Conservation (phyloP, 92 coral and sea anemone genomes). For the Parazoanthus darwini region DNA sequence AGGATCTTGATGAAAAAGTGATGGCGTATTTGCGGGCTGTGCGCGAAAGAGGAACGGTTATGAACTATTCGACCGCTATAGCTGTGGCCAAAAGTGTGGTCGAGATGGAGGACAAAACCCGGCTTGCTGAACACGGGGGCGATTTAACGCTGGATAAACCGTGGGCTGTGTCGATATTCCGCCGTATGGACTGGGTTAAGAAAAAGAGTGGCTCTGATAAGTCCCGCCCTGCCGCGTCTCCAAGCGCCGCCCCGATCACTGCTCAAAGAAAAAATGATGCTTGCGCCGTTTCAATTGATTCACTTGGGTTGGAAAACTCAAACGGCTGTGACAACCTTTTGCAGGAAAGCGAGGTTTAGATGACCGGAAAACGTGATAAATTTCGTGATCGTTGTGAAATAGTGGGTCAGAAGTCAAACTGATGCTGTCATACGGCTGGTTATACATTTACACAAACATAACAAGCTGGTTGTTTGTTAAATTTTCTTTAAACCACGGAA, state of each 20-base stretch:
- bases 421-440: too few relatives aligned
- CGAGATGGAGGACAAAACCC: slow-evolving; percentile 37
- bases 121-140: slow-evolving; percentile 50
- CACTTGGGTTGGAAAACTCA: background rate
- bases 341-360: too few relatives aligned
- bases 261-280: background rate
- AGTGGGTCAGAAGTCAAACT: too few relatives aligned
- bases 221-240: background rate
- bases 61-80: slow-evolving; percentile 36
- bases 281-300: background rate
- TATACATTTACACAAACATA: too few relatives aligned
- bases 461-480: too few relatives aligned
- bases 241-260: background rate
- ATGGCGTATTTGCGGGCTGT: slow-evolving; percentile 42
- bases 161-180: slow-evolving; percentile 47
- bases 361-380: too few relatives aligned
- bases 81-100: slow-evolving; percentile 48
- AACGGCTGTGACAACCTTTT: too few relatives aligned
- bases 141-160: slow-evolving; percentile 38
- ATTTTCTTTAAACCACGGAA: too few relatives aligned
- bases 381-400: too few relatives aligned
- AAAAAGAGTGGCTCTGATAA: background rate
- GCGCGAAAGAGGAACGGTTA: slow-evolving; percentile 31
- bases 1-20: slow-evolving; percentile 44
- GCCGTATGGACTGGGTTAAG: slow-evolving; percentile 42